Conservation (phyloP, 2,113 vertebrate species). For the Orcinus orca region DNA sequence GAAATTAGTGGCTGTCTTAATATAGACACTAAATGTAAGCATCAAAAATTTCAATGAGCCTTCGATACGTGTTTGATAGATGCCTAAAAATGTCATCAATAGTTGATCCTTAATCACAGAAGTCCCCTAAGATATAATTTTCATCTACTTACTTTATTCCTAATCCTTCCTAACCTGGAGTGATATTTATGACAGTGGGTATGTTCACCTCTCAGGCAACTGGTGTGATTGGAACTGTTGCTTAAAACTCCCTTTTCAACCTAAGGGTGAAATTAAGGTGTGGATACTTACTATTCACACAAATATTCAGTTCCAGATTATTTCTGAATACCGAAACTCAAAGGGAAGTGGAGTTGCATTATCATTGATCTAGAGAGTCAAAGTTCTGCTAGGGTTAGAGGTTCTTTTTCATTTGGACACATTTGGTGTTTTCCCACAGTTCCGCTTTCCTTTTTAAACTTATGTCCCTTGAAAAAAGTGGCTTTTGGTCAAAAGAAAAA, state of each 20-base stretch:
- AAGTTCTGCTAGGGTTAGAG: background rate
- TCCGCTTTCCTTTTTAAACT: background rate
- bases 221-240: background rate
- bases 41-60: background rate
- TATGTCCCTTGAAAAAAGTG: background rate
- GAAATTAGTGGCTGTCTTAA: background rate
- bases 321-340: background rate
- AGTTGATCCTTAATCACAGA: background rate
- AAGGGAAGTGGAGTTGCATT: background rate
- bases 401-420: background rate
- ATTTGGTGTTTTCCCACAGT: background rate
- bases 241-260: background rate
- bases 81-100: background rate
- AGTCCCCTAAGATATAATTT: background rate
- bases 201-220: background rate
- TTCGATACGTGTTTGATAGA: background rate
- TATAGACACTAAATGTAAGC: background rate
- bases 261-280: background rate
- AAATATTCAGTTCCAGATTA: background rate
- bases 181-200: background rate
- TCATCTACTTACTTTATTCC: background rate
- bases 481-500: conserved; percentile 20
- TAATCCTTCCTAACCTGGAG: background rate
- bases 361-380: background rate
- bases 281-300: background rate